Percentiles rank a stretch among this genome's conserved stretches.
phyloP scores from a whole-genome alignment of 2,113 vertebrate genomes.

The Lasiurus cinereus region DNA sequence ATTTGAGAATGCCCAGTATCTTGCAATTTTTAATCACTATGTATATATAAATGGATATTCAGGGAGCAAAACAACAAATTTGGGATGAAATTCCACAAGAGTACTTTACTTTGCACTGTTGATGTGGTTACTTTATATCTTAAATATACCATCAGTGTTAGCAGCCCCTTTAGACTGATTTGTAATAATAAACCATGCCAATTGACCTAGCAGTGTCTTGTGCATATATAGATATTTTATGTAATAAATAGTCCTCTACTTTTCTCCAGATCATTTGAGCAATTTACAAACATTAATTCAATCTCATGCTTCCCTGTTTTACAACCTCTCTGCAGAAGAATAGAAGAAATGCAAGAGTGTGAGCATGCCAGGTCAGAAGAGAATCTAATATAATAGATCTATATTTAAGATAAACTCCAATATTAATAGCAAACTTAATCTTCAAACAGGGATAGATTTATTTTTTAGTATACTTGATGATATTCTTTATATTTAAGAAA shows the following conservation, averaged over 20 bases:
- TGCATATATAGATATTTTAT: not conserved
- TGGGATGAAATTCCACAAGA: constrained; percentile 24
- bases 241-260: not conserved
- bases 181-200: not conserved
- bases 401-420: not conserved
- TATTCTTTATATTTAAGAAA: not conserved
- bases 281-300: constrained; percentile 46
- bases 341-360: not conserved
- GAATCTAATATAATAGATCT: not conserved
- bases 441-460: not conserved
- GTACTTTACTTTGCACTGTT: not conserved
- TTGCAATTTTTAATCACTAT: not conserved
- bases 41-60: not conserved
- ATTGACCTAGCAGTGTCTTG: not conserved
- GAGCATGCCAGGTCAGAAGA: not conserved
- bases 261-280: not conserved
- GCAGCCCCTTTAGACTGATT: not conserved
- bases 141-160: constrained; percentile 33
- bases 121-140: constrained; percentile 4
- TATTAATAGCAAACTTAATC: not conserved
- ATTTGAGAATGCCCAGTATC: not conserved
- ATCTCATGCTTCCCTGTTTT: not conserved
- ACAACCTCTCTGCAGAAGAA: not conserved
- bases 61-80: not conserved
- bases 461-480: not conserved